Evolutionary conservation across 2,797 vertebrate genomes (phyloP).

Genomic region (Pangasius mekongensis): DNA sequence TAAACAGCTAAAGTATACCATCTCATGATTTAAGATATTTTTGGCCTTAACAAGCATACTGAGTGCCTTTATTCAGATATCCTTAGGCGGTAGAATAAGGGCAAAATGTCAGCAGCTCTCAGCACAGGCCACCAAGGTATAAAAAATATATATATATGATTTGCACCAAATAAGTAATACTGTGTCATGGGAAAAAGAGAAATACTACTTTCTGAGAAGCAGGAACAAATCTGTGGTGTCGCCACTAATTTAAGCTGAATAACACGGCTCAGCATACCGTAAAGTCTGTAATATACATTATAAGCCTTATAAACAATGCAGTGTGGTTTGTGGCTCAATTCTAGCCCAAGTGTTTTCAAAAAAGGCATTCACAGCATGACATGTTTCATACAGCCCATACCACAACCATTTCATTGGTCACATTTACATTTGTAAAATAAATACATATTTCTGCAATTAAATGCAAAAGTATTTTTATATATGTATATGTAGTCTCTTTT

Average conservation of each 20-base stretch:
- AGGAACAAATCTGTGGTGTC: neutral
- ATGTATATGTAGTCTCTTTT: too few relatives aligned
- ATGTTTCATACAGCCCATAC: constrained; percentile 1
- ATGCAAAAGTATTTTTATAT: neutral
- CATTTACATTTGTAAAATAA: neutral
- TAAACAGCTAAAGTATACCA: neutral
- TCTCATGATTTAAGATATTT: neutral
- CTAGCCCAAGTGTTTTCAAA: neutral
- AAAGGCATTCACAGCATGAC: neutral
- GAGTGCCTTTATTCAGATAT: neutral
- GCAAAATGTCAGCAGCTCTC: neutral
- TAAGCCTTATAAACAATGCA: neutral
- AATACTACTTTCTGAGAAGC: neutral
- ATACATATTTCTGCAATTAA: neutral
- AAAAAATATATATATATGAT: neutral
- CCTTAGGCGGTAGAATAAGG: neutral
- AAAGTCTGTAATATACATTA: neutral
- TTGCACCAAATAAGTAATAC: neutral
- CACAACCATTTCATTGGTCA: constrained; percentile 1
- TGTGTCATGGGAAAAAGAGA: neutral
- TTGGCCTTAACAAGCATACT: neutral
- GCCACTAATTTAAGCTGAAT: neutral
- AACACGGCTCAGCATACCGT: neutral
- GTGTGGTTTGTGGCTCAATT: neutral
- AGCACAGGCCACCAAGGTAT: neutral